phyloP scores from a whole-genome alignment of 2,797 vertebrate species.

The Oreonectes daqikongensis region DNA sequence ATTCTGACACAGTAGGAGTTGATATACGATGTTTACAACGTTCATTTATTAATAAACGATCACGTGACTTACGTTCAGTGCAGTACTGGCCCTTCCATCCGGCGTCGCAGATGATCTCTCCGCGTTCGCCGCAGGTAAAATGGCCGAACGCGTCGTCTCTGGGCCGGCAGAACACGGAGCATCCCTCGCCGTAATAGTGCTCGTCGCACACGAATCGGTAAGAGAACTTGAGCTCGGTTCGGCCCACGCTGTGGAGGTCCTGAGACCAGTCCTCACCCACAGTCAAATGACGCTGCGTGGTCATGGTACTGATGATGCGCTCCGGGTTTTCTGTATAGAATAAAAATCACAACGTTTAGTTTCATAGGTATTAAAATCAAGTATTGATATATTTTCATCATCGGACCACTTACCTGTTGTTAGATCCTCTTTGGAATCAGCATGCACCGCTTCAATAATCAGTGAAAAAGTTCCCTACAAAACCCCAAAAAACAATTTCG shows the following conservation, averaged over 20 bases:
- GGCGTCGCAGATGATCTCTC: conserved; percentile 91
- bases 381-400: not conserved
- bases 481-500: conserved; percentile 62
- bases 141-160: conserved; percentile 94
- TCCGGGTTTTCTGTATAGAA: conserved; percentile 84
- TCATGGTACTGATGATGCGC: conserved; percentile 92
- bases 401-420: conserved; percentile 82
- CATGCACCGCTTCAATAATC: conserved; percentile 94
- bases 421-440: conserved; percentile 91
- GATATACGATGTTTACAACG: not conserved
- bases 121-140: conserved; percentile 93
- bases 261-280: conserved; percentile 97
- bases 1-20: too few species aligned
- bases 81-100: conserved; percentile 98
- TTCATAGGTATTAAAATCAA: conserved; percentile 63
- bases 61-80: conserved; percentile 88
- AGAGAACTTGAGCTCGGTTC: conserved; percentile 91
- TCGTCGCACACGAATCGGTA: conserved; percentile 95
- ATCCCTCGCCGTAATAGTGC: conserved; percentile 95
- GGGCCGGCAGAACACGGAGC: conserved; percentile 94
- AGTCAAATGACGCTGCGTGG: conserved; percentile 90
- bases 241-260: conserved; percentile 88
- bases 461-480: conserved; percentile 95
- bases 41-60: not conserved
- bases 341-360: not conserved